phyloP scores from a whole-genome alignment of 2,888 invertebrate species.

The Notodonta dromedarius region DNA sequence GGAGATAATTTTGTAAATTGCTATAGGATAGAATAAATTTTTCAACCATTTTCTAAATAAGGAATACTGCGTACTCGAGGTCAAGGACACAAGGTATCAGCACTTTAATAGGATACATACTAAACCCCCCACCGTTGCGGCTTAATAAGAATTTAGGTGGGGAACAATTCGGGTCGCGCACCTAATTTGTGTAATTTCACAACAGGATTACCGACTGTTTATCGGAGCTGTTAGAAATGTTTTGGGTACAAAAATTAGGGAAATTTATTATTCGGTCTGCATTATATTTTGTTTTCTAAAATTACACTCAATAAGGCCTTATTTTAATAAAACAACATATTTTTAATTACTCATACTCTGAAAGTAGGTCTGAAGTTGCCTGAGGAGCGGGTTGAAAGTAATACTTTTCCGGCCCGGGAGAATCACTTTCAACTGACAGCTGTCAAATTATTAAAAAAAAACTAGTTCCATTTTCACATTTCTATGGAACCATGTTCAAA shows the following conservation, averaged over 20 bases:
- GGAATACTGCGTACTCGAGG: conserved; percentile 24
- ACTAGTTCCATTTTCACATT: no score
- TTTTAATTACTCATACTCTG: no score
- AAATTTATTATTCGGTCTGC: no score
- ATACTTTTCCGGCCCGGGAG: no score
- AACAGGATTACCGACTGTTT: conserved; percentile 31
- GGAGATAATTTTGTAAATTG: background rate
- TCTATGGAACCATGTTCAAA: no score
- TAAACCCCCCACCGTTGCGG: conserved; percentile 32
- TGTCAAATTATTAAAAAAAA: no score
- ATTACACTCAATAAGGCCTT: no score
- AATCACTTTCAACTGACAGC: no score
- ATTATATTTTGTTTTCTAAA: no score
- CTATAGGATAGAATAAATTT: background rate
- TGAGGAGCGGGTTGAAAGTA: no score
- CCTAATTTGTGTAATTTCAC: conserved; percentile 39
- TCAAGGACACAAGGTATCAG: conserved; percentile 17
- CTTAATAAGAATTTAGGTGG: conserved; percentile 35
- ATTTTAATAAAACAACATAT: no score
- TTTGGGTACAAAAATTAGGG: background rate
- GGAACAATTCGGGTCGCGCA: conserved; percentile 25
- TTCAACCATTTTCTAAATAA: conserved; percentile 18
- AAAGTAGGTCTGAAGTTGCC: no score
- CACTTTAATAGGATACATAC: conserved; percentile 35
- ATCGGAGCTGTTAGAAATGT: conserved; percentile 22